Evolutionary conservation across 2,888 invertebrate genomes (phyloP), one percentile per base, ranked within the genome.

Genomic region (Dusona sp.): DNA sequence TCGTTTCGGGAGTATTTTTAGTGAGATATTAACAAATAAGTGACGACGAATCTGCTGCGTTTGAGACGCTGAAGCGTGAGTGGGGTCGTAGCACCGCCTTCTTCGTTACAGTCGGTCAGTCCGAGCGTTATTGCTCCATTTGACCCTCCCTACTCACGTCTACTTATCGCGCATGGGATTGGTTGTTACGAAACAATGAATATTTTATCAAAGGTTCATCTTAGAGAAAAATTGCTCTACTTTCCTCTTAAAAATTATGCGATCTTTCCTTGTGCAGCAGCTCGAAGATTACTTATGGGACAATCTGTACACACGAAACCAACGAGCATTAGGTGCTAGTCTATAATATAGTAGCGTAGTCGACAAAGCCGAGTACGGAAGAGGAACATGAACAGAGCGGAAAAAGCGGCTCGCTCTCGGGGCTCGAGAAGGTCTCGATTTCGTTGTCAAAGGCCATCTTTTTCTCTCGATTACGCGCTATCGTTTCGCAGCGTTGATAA

Each of bases 401-500:
- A 64, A 48, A 48, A 65, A 65, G 64, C 48, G 13, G 7, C 13
- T 77, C 25, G 19, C n/a, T 33, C 45, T 45, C 48, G 45, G 29
- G 33, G 65, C 54, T 79, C 48, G 45, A 68, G 82, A 87, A 86
- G 86, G 84, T 86, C 86, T 79, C 84, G 86, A 88, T 85, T 89
- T 87, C 88, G 86, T 89, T 88, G 89, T 89, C 89, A 89, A 87
- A 89, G 89, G 89, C 88, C 89, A 89, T 88, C 87, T 73, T 64
- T 80, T 74, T 42, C 74, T 57, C 70, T 83, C 78, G 87, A 86
- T 84, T 79, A 45, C 48, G 72, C 78, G 80, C 74, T 84, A 84
- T 86, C 83, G 61, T 75, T 29, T 36, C 29, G 74, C 57, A 61
- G 33, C 54, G 33, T 48, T 61, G 84, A 86, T 87, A 83, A 85